A percentile compares a stretch with the other conserved stretches of the same genome.
phyloP scores from a whole-genome alignment of 2,888 invertebrate species.

The Drosophila atroscutellata region DNA sequence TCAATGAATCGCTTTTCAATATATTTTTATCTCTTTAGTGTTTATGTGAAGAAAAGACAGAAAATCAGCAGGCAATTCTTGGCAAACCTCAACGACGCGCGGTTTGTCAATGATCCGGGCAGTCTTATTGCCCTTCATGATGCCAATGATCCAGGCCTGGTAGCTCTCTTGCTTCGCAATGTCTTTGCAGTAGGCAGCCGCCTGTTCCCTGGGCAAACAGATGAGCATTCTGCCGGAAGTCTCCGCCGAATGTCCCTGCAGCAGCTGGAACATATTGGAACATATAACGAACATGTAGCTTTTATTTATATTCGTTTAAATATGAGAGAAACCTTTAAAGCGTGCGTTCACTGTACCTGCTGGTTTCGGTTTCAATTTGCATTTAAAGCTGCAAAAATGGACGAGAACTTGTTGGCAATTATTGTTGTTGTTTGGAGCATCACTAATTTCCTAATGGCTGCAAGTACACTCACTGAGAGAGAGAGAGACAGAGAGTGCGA shows the following conservation, averaged over 20 bases:
- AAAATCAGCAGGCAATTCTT: slow-evolving; percentile 88
- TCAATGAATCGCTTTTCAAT: slow-evolving; percentile 33
- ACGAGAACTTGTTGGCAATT: slow-evolving; percentile 19
- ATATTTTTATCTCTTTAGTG: no score
- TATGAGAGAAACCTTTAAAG: not conserved
- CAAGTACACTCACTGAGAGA: not conserved
- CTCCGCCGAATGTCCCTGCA: slow-evolving; percentile 93
- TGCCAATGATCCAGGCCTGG: slow-evolving; percentile 98
- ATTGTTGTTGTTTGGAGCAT: slow-evolving; percentile 48
- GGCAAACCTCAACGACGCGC: slow-evolving; percentile 96
- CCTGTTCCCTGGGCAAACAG: slow-evolving; percentile 96
- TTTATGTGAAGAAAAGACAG: not conserved
- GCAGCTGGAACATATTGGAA: slow-evolving; percentile 91
- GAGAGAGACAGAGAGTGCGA: no score
- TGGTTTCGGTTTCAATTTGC: not conserved
- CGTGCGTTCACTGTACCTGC: slow-evolving; percentile 9
- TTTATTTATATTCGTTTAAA: no score
- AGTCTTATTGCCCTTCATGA: slow-evolving; percentile 96
- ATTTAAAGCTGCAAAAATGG: slow-evolving; percentile 5
- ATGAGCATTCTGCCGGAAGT: slow-evolving; percentile 95
- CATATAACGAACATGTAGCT: no score
- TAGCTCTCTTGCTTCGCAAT: slow-evolving; percentile 97
- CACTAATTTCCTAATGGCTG: slow-evolving; percentile 50
- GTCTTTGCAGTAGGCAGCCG: slow-evolving; percentile 96
- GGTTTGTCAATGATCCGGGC: slow-evolving; percentile 98